These are phyloP conservation scores for Eleutherodactylus coqui DNA, from an alignment of 2,797 vertebrate species.

Conservation along the genomic window DNA sequence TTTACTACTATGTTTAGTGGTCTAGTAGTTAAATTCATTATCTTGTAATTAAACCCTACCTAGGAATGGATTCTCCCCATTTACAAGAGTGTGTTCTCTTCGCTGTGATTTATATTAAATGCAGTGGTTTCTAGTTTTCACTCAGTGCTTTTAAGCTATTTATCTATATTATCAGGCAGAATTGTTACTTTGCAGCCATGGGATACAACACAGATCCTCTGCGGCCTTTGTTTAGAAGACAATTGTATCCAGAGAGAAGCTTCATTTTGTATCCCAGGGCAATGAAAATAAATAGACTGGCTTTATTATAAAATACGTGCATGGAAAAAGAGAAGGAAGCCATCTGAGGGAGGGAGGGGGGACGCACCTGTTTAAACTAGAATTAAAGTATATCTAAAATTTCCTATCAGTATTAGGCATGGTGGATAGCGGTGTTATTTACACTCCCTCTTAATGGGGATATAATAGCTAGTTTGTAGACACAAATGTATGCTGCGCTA, in stretches of 20 bases:
- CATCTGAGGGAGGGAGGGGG: constrained; percentile 23
- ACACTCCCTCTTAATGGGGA: neutral
- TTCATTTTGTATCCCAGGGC: constrained; percentile 32
- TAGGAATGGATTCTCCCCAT: neutral
- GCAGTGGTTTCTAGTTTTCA: neutral
- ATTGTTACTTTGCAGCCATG: constrained; percentile 17
- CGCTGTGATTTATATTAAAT: neutral
- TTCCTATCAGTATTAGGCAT: neutral
- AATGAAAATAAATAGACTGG: constrained; percentile 21
- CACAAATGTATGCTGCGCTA: neutral
- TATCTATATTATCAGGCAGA: constrained; percentile 12
- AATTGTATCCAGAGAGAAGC: constrained; percentile 27
- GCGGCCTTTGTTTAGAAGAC: constrained; percentile 19
- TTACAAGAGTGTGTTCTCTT: constrained; percentile 13
- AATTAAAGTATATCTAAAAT: constrained; percentile 4
- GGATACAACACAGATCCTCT: constrained; percentile 22
- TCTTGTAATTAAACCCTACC: constrained; percentile 1
- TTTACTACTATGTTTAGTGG: neutral
- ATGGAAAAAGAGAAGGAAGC: constrained; percentile 26
- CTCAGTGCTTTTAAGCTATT: constrained; percentile 15
- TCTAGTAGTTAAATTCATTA: neutral
- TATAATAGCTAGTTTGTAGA: neutral
- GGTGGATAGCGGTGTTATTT: neutral
- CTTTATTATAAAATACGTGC: constrained; percentile 18
- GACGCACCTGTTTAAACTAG: constrained; percentile 21